These are phyloP conservation scores for Pinna nobilis DNA, from an alignment of 1,140 invertebrate species.

Conservation along the genomic window DNA sequence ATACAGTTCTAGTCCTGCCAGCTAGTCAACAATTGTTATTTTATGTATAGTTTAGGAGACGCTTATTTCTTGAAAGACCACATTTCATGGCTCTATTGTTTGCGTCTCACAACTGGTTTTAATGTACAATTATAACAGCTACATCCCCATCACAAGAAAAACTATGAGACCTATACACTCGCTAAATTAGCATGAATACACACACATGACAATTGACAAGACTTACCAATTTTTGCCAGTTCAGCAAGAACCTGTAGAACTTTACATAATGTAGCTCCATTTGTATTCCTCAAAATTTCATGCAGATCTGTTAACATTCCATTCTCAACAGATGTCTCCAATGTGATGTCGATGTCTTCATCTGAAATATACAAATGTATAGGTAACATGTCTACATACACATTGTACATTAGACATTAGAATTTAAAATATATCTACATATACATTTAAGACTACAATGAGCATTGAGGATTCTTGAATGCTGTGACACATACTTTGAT, in stretches of 20 bases:
- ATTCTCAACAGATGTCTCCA: slow-evolving; percentile 42
- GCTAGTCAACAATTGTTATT: too few relatives aligned
- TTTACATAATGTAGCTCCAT: slow-evolving; percentile 41
- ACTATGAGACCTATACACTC: background rate
- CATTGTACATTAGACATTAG: background rate
- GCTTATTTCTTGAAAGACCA: too few relatives aligned
- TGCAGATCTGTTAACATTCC: slow-evolving; percentile 52
- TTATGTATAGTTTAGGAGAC: too few relatives aligned
- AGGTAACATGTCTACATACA: background rate
- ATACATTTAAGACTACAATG: background rate
- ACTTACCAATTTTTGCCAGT: slow-evolving; percentile 71
- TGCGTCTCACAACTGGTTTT: background rate
- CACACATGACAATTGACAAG: background rate
- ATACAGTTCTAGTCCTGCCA: too few relatives aligned
- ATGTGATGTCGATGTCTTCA: slow-evolving; percentile 45
- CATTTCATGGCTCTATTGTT: too few relatives aligned
- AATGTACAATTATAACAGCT: background rate
- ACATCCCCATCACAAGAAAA: background rate
- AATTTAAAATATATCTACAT: background rate
- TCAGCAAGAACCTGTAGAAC: slow-evolving; percentile 70
- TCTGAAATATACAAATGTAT: slow-evolving; percentile 29
- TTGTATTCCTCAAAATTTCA: slow-evolving; percentile 36
- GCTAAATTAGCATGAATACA: slow-evolving; percentile 9
- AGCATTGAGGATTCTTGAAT: background rate
- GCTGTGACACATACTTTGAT: slow-evolving; percentile 4